phyloP scores from a whole-genome alignment of 2,113 vertebrate species.

The Hemiprocne comata region DNA sequence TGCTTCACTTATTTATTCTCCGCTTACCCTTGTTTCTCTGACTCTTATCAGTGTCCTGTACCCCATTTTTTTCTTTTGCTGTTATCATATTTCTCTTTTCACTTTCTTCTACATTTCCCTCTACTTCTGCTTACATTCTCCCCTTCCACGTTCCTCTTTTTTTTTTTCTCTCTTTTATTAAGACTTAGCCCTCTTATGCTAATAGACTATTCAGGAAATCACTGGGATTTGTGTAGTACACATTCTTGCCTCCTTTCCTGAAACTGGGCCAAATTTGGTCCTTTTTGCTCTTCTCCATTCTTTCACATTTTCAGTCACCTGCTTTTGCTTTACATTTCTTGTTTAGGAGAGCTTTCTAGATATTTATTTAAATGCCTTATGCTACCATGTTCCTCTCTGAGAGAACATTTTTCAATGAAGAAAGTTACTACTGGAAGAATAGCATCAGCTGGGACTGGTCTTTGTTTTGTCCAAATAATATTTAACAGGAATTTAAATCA shows the following conservation, averaged over 20 bases:
- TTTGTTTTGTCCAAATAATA: neutral
- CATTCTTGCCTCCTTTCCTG: neutral
- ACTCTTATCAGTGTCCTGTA: neutral
- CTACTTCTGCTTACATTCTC: neutral
- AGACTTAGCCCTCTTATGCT: neutral
- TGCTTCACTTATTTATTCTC: neutral
- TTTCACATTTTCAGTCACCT: neutral
- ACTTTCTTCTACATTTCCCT: neutral
- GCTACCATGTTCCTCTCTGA: neutral
- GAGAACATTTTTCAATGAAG: neutral
- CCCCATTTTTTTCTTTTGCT: neutral
- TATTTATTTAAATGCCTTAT: neutral
- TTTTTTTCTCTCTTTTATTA: too few relatives aligned
- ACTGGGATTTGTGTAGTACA: too few relatives aligned
- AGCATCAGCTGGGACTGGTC: neutral
- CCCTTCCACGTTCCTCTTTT: too few relatives aligned
- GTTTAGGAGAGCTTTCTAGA: neutral
- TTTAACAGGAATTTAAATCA: slow-evolving; percentile 18
- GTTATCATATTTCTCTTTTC: neutral
- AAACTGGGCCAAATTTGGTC: neutral
- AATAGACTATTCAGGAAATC: neutral
- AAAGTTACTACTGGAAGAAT: neutral
- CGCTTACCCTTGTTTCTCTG: neutral
- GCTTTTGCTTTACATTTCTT: neutral
- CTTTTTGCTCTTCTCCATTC: neutral